Conservation (phyloP, 2,888 invertebrate genomes). For the Empis livida region DNA sequence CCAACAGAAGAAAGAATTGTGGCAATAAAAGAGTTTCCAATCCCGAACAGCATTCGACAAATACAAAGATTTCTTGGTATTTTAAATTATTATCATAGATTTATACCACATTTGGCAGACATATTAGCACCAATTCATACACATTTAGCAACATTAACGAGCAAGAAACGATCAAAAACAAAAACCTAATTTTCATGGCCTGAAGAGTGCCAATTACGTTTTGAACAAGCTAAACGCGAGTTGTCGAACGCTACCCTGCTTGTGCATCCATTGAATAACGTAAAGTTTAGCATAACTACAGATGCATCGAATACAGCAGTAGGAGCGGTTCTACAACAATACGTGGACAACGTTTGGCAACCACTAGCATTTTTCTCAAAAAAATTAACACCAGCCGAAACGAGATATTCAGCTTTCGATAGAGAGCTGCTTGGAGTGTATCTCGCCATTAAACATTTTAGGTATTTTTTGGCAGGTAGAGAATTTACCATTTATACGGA, state of each 20-base stretch:
- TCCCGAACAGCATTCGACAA: neutral
- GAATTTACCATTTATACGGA: slow-evolving; percentile 3
- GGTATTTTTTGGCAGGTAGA: neutral
- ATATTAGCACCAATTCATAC: neutral
- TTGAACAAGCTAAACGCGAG: neutral
- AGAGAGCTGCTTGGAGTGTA: slow-evolving; percentile 18
- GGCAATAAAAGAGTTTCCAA: neutral
- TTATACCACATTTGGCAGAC: neutral
- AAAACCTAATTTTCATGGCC: slow-evolving; percentile 1
- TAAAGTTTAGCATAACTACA: neutral
- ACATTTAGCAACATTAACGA: neutral
- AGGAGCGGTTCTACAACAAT: slow-evolving; percentile 18
- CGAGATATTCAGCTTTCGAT: slow-evolving; percentile 18
- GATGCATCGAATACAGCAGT: slow-evolving; percentile 16
- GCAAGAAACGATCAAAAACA: neutral
- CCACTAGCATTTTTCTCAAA: slow-evolving; percentile 18
- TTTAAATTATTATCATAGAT: slow-evolving; percentile 3
- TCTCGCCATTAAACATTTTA: slow-evolving; percentile 9
- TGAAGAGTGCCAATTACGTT: neutral
- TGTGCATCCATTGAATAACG: slow-evolving; percentile 3
- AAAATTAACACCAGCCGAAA: slow-evolving; percentile 15
- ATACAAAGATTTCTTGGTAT: slow-evolving; percentile 4
- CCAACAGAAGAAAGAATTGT: neutral
- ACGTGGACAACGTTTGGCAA: slow-evolving; percentile 9
- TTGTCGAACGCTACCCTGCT: slow-evolving; percentile 3